Evolutionary conservation across 2,113 vertebrate species (phyloP).

Genomic region (Gracilinanus agilis): DNA sequence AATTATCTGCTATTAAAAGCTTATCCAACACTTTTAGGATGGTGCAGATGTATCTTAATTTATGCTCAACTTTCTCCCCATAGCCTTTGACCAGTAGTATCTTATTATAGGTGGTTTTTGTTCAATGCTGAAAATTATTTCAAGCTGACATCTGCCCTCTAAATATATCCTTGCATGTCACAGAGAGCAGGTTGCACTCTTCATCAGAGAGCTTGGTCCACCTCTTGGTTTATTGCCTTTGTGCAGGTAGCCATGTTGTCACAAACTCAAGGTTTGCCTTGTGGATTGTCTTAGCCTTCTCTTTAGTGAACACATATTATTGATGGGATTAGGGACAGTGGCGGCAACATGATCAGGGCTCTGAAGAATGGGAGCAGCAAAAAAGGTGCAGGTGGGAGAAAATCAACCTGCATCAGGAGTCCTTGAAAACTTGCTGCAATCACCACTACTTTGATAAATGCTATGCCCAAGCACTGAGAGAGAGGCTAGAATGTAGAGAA

Average conservation of each 20-base stretch:
- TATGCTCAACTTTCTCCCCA: slow-evolving; percentile 93
- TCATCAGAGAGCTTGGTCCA: slow-evolving; percentile 92
- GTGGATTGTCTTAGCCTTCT: slow-evolving; percentile 93
- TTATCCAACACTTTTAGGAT: slow-evolving; percentile 54
- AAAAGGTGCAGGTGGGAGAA: slow-evolving; percentile 28
- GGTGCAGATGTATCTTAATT: slow-evolving; percentile 93
- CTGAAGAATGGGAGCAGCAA: not conserved
- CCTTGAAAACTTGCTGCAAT: slow-evolving; percentile 8
- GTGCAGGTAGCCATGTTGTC: slow-evolving; percentile 96
- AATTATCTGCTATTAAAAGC: not conserved
- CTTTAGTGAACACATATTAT: slow-evolving; percentile 86
- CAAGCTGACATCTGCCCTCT: slow-evolving; percentile 94
- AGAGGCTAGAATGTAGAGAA: not conserved
- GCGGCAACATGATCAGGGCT: not conserved
- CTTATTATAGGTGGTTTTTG: slow-evolving; percentile 93
- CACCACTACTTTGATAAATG: slow-evolving; percentile 74
- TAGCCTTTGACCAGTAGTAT: slow-evolving; percentile 92
- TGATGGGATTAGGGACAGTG: slow-evolving; percentile 25
- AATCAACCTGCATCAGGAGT: slow-evolving; percentile 26
- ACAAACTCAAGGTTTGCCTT: slow-evolving; percentile 97
- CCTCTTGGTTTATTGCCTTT: slow-evolving; percentile 87
- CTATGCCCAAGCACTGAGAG: not conserved
- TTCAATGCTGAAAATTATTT: slow-evolving; percentile 95
- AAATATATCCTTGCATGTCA: slow-evolving; percentile 98
- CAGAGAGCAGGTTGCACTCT: slow-evolving; percentile 97